Base-by-base conservation (phyloP, 2,113 vertebrate genomes). In the Hemiscyllium ocellatum region DNA sequence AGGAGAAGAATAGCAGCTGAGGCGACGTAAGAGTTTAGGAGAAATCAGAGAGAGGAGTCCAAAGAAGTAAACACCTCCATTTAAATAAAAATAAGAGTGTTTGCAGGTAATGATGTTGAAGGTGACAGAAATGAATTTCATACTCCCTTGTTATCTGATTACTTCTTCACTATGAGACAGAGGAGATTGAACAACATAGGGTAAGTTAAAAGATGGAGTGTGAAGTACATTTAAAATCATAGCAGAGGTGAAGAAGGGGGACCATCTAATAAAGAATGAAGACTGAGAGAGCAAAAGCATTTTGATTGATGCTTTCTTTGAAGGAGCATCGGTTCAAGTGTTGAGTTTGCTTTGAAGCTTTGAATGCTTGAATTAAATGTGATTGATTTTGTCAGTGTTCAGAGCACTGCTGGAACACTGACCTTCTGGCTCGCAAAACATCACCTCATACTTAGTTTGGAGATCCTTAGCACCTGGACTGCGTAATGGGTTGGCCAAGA, bases 201-300 rank as follows among this genome's bases (percentile, higher is more conserved):
- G 4, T n/a, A 4, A 29, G 29, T n/a, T 33, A n/a, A 61, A 91
- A 33, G n/a, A 37, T 66, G 56, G 61, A 93, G 89, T 22, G 61
- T n/a, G 89, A 93, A 66, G 65, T 93, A 93, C 89, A 93, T 66
- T 93, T 66, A 93, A 33, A 68, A 91, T 66, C 20, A 65, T 91
- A 33, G 37, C 89, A 37, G 61, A 7, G 33, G 26, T 22, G 89
- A 66, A 37, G 33, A 19, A 66, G 89, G 61, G 29, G 15, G 89
- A 20, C 37, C 56, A 66, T 17, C 33, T 66, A 91, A 37, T 91
- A 66, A 65, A 65, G 56, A 65, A 29, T 5, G 29, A 91, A 61
- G 33, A 0, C 56, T 91, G 56, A 91, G 56, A 37, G 61, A 66
- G 61, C 56, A 66, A 1, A 61, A 65, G 22, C 89, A 37, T 66